phyloP scores from a whole-genome alignment of 2,113 vertebrate genomes.

The Solea solea region DNA sequence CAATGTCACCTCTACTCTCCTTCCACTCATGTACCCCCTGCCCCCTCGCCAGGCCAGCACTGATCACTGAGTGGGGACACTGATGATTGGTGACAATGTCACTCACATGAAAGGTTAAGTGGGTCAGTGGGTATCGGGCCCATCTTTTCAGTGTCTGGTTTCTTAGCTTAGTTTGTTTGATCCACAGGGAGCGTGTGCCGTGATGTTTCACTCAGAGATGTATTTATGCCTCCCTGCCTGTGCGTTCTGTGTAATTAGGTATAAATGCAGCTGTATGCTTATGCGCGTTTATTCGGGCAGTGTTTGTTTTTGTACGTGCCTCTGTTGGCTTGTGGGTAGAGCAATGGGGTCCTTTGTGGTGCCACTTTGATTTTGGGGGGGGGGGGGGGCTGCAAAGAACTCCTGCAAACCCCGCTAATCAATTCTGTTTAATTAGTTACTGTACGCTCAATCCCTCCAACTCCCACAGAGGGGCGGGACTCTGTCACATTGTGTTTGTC shows the following conservation, averaged over 20 bases:
- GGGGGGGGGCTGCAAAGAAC: conserved; percentile 29
- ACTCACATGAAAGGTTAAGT: conserved; percentile 69
- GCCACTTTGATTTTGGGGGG: conserved; percentile 40
- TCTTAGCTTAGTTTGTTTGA: conserved; percentile 16
- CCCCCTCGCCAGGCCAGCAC: conserved; percentile 53
- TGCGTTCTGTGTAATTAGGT: conserved; percentile 26
- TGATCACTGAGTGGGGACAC: conserved; percentile 48
- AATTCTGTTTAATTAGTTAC: conserved; percentile 83
- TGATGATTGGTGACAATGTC: conserved; percentile 78
- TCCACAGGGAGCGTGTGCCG: conserved; percentile 5
- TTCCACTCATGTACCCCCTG: conserved; percentile 60
- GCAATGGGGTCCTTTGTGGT: conserved; percentile 40
- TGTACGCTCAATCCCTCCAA: conserved; percentile 46
- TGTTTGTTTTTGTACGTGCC: conserved; percentile 50
- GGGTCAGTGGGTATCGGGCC: conserved; percentile 58
- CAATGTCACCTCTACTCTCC: conserved; percentile 74
- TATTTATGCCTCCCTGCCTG: conserved; percentile 17
- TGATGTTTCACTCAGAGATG: neutral
- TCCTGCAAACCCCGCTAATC: conserved; percentile 69
- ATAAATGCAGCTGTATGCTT: conserved; percentile 37
- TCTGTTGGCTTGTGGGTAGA: conserved; percentile 55
- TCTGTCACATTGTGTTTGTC: conserved; percentile 79
- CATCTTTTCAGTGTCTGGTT: conserved; percentile 11
- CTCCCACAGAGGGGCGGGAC: conserved; percentile 54
- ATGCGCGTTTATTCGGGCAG: conserved; percentile 27